A percentile compares a stretch with the other conserved stretches of the same genome.
Conservation (phyloP, 2,888 invertebrate genomes). For the Pegoplata infirma region DNA sequence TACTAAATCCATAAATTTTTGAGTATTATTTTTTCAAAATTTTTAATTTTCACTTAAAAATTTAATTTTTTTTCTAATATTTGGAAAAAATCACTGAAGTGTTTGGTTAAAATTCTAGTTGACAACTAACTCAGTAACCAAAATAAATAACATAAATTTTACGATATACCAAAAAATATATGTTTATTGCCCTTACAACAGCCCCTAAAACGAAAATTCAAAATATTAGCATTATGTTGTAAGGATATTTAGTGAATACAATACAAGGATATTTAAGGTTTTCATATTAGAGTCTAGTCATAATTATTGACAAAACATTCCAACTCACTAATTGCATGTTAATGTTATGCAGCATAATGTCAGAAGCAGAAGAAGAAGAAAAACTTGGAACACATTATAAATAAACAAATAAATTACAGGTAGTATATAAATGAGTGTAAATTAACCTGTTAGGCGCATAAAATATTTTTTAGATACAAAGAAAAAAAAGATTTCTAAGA, state of each 20-base stretch:
- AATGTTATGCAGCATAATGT: constrained; percentile 61
- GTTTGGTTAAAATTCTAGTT: constrained; percentile 51
- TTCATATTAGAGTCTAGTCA: constrained; percentile 66
- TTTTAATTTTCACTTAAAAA: background rate
- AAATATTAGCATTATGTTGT: background rate
- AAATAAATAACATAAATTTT: constrained; percentile 56
- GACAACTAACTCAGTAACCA: constrained; percentile 58
- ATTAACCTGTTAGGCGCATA: too few relatives aligned
- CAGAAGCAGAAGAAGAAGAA: too few relatives aligned
- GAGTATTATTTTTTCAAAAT: background rate
- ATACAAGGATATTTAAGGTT: background rate
- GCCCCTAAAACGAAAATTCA: too few relatives aligned
- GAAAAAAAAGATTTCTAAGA: too few relatives aligned
- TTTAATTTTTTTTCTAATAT: background rate
- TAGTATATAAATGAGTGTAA: too few relatives aligned
- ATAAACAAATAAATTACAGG: constrained; percentile 52
- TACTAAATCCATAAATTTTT: background rate
- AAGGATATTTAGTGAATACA: constrained; percentile 37
- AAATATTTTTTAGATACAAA: too few relatives aligned
- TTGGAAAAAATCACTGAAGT: constrained; percentile 10
- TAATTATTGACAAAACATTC: constrained; percentile 76
- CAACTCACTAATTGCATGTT: constrained; percentile 66
- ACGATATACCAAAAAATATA: constrained; percentile 22
- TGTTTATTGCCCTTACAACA: too few relatives aligned
- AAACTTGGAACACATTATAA: too few relatives aligned